phyloP scores from a whole-genome alignment of 2,888 invertebrate species.

The Rotaria magnacalcarata region DNA sequence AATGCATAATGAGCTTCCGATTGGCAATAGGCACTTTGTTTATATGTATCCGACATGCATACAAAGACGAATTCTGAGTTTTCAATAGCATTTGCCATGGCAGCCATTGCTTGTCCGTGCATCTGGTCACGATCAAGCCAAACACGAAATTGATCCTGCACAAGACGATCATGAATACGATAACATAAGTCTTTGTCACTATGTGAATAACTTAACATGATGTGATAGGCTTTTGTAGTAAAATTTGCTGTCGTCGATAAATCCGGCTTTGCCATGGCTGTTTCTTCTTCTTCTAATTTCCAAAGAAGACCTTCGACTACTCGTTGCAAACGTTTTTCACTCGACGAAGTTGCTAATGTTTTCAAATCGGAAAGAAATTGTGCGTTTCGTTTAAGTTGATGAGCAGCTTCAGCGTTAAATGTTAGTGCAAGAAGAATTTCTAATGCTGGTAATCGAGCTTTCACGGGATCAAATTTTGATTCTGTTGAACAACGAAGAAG shows the following conservation, averaged over 20 bases:
- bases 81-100: conserved; percentile 34
- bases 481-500: background rate
- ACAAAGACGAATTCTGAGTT: background rate
- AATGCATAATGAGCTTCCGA: conserved; percentile 29
- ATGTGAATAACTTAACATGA: conserved; percentile 32
- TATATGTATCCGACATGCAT: conserved; percentile 23
- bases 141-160: background rate
- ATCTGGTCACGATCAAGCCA: conserved; percentile 2
- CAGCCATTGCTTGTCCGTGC: background rate
- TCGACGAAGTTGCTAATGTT: background rate
- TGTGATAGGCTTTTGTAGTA: background rate
- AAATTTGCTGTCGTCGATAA: no score
- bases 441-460: background rate
- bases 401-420: background rate
- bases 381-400: background rate
- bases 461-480: background rate
- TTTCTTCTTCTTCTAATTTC: conserved; percentile 21
- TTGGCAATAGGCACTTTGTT: conserved; percentile 36
- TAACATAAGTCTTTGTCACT: background rate
- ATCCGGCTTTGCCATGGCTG: background rate
- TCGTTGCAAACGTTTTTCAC: background rate
- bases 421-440: background rate
- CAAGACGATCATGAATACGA: background rate
- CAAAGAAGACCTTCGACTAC: background rate
- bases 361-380: background rate